phyloP scores from a whole-genome alignment of 2,797 vertebrate genomes.

The Meriones psammophilus region DNA sequence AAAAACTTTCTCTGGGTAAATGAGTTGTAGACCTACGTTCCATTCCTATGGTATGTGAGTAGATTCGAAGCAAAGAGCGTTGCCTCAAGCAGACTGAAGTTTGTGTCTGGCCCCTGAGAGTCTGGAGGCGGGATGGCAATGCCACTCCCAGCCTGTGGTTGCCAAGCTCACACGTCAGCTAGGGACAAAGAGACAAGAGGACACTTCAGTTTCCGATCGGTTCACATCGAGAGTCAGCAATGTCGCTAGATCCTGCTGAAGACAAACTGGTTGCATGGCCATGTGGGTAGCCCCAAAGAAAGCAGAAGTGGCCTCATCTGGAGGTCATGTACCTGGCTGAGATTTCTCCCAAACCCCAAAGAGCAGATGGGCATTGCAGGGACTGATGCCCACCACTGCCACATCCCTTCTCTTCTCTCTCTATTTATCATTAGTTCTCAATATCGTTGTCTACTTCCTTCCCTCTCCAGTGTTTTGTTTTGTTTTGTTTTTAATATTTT shows the following conservation, averaged over 20 bases:
- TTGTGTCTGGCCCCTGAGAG: not conserved
- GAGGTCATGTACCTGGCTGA: accelerated
- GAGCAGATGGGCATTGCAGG: accelerated
- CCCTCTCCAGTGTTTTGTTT: not conserved
- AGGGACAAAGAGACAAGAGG: not conserved
- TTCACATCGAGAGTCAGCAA: not conserved
- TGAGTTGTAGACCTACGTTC: not conserved
- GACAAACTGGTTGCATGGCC: accelerated
- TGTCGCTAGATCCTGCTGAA: accelerated
- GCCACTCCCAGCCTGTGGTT: not conserved
- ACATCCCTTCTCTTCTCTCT: not conserved
- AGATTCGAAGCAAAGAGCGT: not conserved
- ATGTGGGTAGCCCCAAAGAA: not conserved
- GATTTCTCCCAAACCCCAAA: not conserved
- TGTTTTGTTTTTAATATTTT: not conserved
- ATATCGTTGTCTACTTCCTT: not conserved
- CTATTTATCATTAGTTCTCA: not conserved
- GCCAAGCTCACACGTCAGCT: not conserved
- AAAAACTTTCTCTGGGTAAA: not conserved
- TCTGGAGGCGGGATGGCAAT: accelerated
- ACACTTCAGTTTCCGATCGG: not conserved
- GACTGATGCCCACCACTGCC: not conserved
- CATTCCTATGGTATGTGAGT: not conserved
- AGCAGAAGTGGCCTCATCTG: not conserved
- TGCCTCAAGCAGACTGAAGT: not conserved